Percentiles rank a stretch among this genome's conserved stretches.
These are phyloP conservation scores for Phymanthus crucifer DNA, from an alignment of 92 coral and sea anemone species.

Conservation along the genomic window DNA sequence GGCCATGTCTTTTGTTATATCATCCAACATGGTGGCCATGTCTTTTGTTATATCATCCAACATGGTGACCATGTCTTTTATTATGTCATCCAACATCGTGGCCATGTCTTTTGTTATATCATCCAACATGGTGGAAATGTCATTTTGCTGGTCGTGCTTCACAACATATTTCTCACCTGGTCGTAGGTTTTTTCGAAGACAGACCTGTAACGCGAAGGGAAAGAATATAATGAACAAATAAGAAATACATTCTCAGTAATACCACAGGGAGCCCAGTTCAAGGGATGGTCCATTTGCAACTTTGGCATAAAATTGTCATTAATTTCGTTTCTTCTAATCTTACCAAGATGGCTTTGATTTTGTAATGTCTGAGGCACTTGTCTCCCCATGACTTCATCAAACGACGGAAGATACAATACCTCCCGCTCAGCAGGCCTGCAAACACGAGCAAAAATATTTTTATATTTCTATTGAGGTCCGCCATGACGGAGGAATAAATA, in stretches of 20 bases:
- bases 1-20: no score
- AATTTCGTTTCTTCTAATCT: not conserved
- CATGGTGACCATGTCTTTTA: no score
- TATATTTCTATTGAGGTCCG: not conserved
- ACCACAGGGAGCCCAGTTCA: not conserved
- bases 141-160: no score
- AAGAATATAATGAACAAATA: not conserved
- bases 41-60: no score
- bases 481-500: no score
- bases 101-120: no score
- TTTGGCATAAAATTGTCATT: no score
- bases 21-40: no score
- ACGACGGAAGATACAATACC: slow-evolving; percentile 69
- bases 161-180: slow-evolving; percentile 29
- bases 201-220: slow-evolving; percentile 28
- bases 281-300: not conserved
- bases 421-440: slow-evolving; percentile 52
- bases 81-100: no score
- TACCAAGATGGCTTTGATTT: slow-evolving; percentile 15
- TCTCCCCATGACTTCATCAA: slow-evolving; percentile 89
- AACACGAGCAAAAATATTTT: not conserved
- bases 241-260: not conserved
- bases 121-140: no score
- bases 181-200: slow-evolving; percentile 41
- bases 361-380: slow-evolving; percentile 41